Percentiles rank a stretch among this genome's conserved stretches.
These are phyloP conservation scores for Platichthys flesus DNA, from an alignment of 2,113 vertebrate species.

Conservation along the genomic window DNA sequence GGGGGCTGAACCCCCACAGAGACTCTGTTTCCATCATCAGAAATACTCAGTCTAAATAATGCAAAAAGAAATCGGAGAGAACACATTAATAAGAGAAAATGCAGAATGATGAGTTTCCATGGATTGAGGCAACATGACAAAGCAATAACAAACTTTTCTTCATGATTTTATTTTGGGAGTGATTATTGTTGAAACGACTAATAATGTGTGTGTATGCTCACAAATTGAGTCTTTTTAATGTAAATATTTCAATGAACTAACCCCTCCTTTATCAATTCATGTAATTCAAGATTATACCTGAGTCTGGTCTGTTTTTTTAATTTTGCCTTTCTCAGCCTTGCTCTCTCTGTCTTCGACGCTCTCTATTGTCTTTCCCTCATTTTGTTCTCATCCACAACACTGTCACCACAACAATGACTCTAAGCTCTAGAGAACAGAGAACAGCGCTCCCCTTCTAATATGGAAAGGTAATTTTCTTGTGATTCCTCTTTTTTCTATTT, in stretches of 20 bases:
- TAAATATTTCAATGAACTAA: slow-evolving; percentile 51
- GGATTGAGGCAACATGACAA: slow-evolving; percentile 7
- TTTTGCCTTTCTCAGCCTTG: slow-evolving; percentile 60
- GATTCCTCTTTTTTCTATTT: slow-evolving; percentile 23
- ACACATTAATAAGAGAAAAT: slow-evolving; percentile 31
- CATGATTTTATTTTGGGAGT: background rate
- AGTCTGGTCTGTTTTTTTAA: slow-evolving; percentile 33
- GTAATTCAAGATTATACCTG: slow-evolving; percentile 20
- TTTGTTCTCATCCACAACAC: slow-evolving; percentile 42
- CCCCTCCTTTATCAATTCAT: slow-evolving; percentile 27
- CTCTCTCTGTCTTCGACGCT: slow-evolving; percentile 37
- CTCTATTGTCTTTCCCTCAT: slow-evolving; percentile 42
- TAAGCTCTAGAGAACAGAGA: slow-evolving; percentile 64
- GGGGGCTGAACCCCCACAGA: background rate
- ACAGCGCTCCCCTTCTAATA: slow-evolving; percentile 38
- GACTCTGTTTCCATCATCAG: background rate
- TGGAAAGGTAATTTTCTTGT: slow-evolving; percentile 73
- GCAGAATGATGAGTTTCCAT: slow-evolving; percentile 1
- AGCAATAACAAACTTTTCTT: slow-evolving; percentile 8
- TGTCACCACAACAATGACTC: slow-evolving; percentile 61
- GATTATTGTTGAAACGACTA: slow-evolving; percentile 10
- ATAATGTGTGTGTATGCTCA: background rate
- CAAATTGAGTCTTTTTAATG: slow-evolving; percentile 24
- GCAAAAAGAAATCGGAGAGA: background rate
- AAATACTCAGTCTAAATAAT: background rate